phyloP scores from a whole-genome alignment of 1,140 invertebrate genomes.

The Camponotus pennsylvanicus region DNA sequence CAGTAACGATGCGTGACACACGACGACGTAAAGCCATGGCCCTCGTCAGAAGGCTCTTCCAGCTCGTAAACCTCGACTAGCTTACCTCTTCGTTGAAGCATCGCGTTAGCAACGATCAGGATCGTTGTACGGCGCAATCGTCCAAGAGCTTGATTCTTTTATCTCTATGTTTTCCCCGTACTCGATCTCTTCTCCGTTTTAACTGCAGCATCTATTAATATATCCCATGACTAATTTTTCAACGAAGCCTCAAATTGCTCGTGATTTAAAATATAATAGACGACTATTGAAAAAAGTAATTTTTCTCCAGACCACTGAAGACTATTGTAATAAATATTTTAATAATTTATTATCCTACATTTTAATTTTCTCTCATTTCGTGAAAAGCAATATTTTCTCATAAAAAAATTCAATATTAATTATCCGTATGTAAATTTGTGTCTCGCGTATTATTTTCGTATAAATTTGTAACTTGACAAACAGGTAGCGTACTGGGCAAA shows the following conservation, averaged over 20 bases:
- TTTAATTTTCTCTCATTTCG: slow-evolving; percentile 18
- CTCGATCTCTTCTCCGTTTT: neutral
- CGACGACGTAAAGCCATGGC: slow-evolving; percentile 79
- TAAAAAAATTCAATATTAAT: neutral
- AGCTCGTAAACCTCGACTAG: slow-evolving; percentile 76
- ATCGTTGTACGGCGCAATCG: neutral
- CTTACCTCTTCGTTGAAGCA: slow-evolving; percentile 64
- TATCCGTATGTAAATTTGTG: slow-evolving; percentile 23
- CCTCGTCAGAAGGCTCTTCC: slow-evolving; percentile 67
- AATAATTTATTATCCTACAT: neutral
- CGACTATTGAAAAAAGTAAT: neutral
- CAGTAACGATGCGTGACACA: slow-evolving; percentile 83
- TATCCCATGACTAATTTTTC: neutral
- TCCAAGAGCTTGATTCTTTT: slow-evolving; percentile 18
- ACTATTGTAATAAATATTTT: neutral
- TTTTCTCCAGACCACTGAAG: neutral
- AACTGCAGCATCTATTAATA: slow-evolving; percentile 10
- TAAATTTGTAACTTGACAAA: neutral
- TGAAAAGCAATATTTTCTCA: slow-evolving; percentile 16
- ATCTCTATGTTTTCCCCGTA: neutral
- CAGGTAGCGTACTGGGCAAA: slow-evolving; percentile 15
- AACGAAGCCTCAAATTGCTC: neutral
- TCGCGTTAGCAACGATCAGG: slow-evolving; percentile 60
- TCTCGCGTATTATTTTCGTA: neutral
- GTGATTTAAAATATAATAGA: neutral